Base-by-base conservation (phyloP, 2,888 invertebrate genomes). In the Cheilosia urbana region DNA sequence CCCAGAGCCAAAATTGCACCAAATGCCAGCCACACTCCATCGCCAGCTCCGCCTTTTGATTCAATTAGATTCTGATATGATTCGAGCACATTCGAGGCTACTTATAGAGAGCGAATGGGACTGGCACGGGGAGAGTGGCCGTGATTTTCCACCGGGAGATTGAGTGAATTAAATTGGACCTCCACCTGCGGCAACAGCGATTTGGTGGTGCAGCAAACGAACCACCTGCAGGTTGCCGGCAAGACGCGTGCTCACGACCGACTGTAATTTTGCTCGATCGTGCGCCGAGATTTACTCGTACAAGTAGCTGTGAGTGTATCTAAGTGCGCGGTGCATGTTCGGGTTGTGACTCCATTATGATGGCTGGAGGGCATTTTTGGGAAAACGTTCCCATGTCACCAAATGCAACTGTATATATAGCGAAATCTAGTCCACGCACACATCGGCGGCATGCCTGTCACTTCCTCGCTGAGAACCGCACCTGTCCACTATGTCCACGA, bases 121-220 rank as follows among this genome's bases (percentile, higher is more conserved):
- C 21, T 51, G 9, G 66, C 40, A 30, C 34, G 21, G 17, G 13
- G 24, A 60, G 60, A 60, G 47, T 17, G 47, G 17, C 27, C 53
- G 24, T 40, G 53, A 27, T 42, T 49, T 21, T 34, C 34, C 19
- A 21, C 45, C 4, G 60, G 49, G 53, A 75, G 73, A 75, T 66
- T 47, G 49, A 80, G 68, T 62, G 53, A 47, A 58, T 58, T 68
- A 72, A 73, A 66, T 79, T 73, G 60, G 79, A 79, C 66, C 72
- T 72, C 60, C 72, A 79, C 65, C 60, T 47, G 79, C 45, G 72
- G 68, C 66, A 75, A 75, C 62, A 80, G 73, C 53, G 45, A 73
- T 75, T 73, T 73, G 60, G 53, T 73, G 66, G 71, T 13, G 13
- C 51, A 51, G 15, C 51, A 19, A 58, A 19, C 63, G 27, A 80